Base-by-base conservation (phyloP, 2,797 vertebrate species). In the Esox lucius region DNA sequence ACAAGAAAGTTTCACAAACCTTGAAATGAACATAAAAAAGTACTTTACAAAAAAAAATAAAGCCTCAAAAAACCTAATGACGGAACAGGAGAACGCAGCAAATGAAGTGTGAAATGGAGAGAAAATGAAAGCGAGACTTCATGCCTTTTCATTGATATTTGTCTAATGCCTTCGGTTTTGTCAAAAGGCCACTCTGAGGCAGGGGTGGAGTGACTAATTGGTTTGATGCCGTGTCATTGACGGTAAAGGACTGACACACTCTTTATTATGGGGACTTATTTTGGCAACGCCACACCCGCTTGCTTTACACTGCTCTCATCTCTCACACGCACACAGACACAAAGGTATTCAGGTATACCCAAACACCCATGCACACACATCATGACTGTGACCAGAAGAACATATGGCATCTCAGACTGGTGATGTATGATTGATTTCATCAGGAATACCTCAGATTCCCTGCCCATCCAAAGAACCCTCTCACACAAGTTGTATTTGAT, bases 101-200 rank as follows among this genome's bases (percentile, higher is more conserved):
- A 73, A 31, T 28, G 16, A 66, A 49, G 24, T 31, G 61, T 65
- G 62, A 73, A 66, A 65, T 73, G 22, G 39, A 73, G 19, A 19
- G 24, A 51, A 65, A 72, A 3, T 2, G 51, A 56, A 1, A 56
- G 19, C 19, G 19, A 56, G 51, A 19, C 35, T 8, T 39, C 35
- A 39, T 39, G 35, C 35, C 5, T 39, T 39, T 0, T 39, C 35
- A 39, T 39, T 39, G 35, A 39, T 39, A 39, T 39, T 39, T 6
- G 2, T 39, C 35, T 39, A 39, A 39, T 39, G 2, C 7, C 35
- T 5, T 39, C 7, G 35, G 35, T 4, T 39, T 39, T 39, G 35
- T 39, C 35, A 39, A 39, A 39, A 5, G 35, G 35, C 35, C 35
- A 39, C 4, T 39, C 35, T 39, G 4, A 5, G 35, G 35, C 35